A percentile compares a stretch with the other conserved stretches of the same genome.
phyloP scores from a whole-genome alignment of 2,888 invertebrate species.

The Macropis europaea region DNA sequence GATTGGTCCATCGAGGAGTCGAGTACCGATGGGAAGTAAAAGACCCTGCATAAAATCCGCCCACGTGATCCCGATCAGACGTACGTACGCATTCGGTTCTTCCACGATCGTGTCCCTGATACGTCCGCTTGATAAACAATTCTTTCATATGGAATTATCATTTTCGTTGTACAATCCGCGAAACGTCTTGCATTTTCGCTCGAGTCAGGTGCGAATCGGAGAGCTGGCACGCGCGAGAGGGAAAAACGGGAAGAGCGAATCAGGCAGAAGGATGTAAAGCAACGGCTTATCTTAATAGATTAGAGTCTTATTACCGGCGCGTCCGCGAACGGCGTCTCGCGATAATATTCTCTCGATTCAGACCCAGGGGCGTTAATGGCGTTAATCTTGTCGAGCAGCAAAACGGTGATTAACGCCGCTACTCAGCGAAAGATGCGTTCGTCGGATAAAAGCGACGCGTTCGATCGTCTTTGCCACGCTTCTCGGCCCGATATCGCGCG shows the following conservation, averaged over 20 bases:
- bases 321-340: slow-evolving; percentile 14
- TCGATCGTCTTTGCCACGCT: not conserved
- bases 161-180: too few species aligned
- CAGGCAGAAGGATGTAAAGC: slow-evolving; percentile 36
- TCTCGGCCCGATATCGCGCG: slow-evolving; percentile 1
- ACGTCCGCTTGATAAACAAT: too few species aligned
- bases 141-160: too few species aligned
- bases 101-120: too few species aligned
- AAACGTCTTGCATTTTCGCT: too few species aligned
- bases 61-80: not conserved
- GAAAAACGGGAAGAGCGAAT: not conserved
- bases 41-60: slow-evolving; percentile 10
- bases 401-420: slow-evolving; percentile 65
- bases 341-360: slow-evolving; percentile 69
- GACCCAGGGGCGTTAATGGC: slow-evolving; percentile 66
- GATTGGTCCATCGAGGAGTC: slow-evolving; percentile 35
- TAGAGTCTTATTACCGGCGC: slow-evolving; percentile 56
- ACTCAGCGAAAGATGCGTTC: slow-evolving; percentile 55
- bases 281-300: slow-evolving; percentile 73
- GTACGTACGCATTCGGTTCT: not conserved
- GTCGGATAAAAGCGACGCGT: slow-evolving; percentile 47
- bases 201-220: too few species aligned
- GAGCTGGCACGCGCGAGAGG: not conserved
- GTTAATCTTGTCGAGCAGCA: slow-evolving; percentile 68
- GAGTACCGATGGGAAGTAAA: slow-evolving; percentile 5